Evolutionary conservation across 2,888 invertebrate species (phyloP).

Genomic region (Amaurobius ferox): DNA sequence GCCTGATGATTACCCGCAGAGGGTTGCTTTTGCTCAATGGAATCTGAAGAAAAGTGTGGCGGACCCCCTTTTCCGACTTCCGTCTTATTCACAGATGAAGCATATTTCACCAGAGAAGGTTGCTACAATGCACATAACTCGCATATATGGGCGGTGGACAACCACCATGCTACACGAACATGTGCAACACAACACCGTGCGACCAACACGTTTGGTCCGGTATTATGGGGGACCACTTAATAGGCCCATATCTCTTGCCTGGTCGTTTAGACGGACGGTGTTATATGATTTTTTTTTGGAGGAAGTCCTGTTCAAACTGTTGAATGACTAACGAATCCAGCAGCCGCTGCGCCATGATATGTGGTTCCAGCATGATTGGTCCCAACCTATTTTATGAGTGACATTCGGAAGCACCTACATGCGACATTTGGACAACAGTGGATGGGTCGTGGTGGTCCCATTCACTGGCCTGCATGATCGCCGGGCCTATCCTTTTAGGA

Average conservation of each 20-base stretch:
- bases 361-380: constrained; percentile 15
- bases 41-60: not conserved
- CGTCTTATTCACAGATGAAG: not conserved
- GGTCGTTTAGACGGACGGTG: not conserved
- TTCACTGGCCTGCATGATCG: constrained; percentile 9
- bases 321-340: not conserved
- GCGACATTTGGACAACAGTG: not conserved
- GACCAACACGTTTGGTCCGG: not conserved
- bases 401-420: not conserved
- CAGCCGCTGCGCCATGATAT: not conserved
- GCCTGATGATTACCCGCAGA: not conserved
- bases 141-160: not conserved
- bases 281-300: constrained; percentile 11
- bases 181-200: not conserved
- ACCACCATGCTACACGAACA: not conserved
- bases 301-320: not conserved
- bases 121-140: constrained; percentile 5
- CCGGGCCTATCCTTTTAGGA: not conserved
- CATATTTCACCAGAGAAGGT: not conserved
- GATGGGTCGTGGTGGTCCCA: not conserved
- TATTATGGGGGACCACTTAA: constrained; percentile 11
- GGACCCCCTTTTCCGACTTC: not conserved
- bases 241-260: not conserved
- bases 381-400: not conserved
- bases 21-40: not conserved